Conservation (phyloP, 2,797 vertebrate species). For the Gambelia wislizenii region DNA sequence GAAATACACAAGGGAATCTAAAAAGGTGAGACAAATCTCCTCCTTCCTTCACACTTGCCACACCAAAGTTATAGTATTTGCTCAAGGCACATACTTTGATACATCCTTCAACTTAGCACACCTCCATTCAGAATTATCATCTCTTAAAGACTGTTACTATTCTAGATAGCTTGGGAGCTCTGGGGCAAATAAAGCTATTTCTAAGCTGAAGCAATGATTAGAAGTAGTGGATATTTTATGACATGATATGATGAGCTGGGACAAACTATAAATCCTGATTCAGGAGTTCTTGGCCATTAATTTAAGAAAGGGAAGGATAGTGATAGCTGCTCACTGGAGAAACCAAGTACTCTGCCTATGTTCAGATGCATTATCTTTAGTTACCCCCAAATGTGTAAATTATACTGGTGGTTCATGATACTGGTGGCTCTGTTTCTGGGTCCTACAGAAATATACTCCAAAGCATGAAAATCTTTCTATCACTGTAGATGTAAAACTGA, state of each 20-base stretch:
- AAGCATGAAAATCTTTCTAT: neutral
- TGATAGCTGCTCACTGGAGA: neutral
- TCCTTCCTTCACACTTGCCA: neutral
- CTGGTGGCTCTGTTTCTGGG: neutral
- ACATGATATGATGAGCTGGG: neutral
- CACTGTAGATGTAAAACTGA: neutral
- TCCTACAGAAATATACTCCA: neutral
- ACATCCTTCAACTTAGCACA: neutral
- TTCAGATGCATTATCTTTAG: neutral
- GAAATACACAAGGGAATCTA: neutral
- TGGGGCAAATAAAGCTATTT: neutral
- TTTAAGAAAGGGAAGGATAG: neutral
- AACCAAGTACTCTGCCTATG: no score
- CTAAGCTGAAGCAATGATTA: neutral
- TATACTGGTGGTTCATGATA: neutral
- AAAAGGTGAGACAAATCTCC: neutral
- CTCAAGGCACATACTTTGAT: neutral
- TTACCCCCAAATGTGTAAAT: neutral
- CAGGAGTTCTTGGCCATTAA: neutral
- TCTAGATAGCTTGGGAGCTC: neutral
- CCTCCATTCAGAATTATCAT: neutral
- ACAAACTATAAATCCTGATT: neutral
- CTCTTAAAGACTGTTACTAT: neutral
- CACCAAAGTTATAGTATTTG: neutral
- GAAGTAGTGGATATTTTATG: neutral